Evolutionary conservation across 2,888 invertebrate species (phyloP).

Genomic region (Willowsia nigromaculata): DNA sequence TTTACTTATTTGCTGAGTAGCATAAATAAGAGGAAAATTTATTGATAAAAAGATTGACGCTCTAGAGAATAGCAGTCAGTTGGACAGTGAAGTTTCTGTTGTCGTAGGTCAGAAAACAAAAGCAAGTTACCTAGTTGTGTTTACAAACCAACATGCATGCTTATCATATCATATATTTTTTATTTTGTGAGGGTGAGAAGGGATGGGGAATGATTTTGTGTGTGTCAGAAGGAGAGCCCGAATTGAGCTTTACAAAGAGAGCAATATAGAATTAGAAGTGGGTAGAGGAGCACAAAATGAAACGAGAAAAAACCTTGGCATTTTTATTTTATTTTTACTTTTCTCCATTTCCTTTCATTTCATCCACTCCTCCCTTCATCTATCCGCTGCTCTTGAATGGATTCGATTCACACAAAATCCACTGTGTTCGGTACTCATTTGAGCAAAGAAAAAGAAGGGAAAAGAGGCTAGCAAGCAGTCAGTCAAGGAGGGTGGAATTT

Average conservation of each 20-base stretch:
- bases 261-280: slow-evolving; percentile 51
- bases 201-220: slow-evolving; percentile 6
- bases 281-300: slow-evolving; percentile 1
- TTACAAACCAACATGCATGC: background rate
- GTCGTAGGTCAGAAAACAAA: slow-evolving; percentile 56
- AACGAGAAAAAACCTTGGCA: background rate
- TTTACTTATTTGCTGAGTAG: background rate
- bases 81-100: slow-evolving; percentile 47
- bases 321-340: slow-evolving; percentile 51
- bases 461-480: background rate
- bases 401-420: slow-evolving; percentile 35
- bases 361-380: slow-evolving; percentile 18
- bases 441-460: background rate
- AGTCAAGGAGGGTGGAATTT: slow-evolving; percentile 49
- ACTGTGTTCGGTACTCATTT: slow-evolving; percentile 6
- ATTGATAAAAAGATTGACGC: background rate
- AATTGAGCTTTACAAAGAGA: background rate
- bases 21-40: background rate
- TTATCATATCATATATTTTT: background rate
- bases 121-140: background rate
- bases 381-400: background rate
- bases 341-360: slow-evolving; percentile 12
- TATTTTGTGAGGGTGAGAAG: slow-evolving; percentile 6
- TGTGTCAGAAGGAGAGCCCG: background rate
- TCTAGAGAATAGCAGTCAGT: background rate